These are phyloP conservation scores for Meteorus colon DNA, from an alignment of 2,888 invertebrate genomes.

Conservation along the genomic window DNA sequence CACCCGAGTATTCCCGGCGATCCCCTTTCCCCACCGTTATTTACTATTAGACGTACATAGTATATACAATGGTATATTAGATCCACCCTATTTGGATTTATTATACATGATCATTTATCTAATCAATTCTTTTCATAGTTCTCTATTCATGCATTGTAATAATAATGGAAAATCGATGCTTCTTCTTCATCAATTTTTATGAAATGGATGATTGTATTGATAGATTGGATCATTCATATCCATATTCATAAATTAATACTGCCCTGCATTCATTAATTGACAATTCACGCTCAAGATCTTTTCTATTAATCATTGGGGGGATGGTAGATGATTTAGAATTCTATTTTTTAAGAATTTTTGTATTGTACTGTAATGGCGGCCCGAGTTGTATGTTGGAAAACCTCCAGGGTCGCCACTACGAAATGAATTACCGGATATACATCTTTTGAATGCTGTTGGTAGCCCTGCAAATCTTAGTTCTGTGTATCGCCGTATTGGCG, in stretches of 20 bases:
- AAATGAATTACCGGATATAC: not conserved
- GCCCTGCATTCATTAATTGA: too few species aligned
- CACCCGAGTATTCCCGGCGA: not conserved
- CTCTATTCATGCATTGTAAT: too few species aligned
- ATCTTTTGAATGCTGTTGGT: not conserved
- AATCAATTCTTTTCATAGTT: not conserved
- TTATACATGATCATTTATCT: not conserved
- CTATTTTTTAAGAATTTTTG: not conserved
- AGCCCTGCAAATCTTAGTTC: conserved; percentile 2
- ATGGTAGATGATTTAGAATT: not conserved
- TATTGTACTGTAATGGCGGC: not conserved
- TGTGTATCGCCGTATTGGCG: conserved; percentile 3
- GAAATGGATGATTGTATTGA: too few species aligned
- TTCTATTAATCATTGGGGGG: too few species aligned
- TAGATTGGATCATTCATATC: too few species aligned
- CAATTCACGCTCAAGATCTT: too few species aligned
- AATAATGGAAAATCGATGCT: too few species aligned
- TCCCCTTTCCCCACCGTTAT: not conserved
- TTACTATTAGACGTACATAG: not conserved
- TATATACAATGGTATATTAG: not conserved
- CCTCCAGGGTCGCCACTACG: not conserved
- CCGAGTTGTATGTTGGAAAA: not conserved
- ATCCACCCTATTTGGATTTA: not conserved
- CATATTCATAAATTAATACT: too few species aligned
- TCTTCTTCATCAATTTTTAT: too few species aligned